Evolutionary conservation across 2,888 invertebrate genomes (phyloP).

Genomic region (Atherix ibis): DNA sequence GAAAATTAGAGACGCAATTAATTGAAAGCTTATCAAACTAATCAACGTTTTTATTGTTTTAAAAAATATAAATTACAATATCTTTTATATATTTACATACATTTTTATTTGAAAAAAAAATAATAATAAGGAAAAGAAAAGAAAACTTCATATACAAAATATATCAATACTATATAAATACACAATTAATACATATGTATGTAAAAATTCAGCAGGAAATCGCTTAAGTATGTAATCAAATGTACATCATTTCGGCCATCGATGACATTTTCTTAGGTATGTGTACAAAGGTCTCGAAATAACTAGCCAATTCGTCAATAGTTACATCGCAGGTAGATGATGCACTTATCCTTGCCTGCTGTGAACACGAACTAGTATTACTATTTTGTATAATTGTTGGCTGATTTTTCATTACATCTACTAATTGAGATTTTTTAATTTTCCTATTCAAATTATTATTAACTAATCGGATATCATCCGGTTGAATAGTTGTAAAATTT

Average conservation of each 20-base stretch:
- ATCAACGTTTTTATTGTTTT: too few relatives aligned
- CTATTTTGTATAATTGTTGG: slow-evolving; percentile 8
- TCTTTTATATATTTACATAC: slow-evolving; percentile 4
- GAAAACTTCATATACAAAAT: slow-evolving; percentile 7
- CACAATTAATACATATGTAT: too few relatives aligned
- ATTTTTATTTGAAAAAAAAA: slow-evolving; percentile 6
- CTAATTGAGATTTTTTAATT: slow-evolving; percentile 5
- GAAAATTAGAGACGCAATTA: too few relatives aligned
- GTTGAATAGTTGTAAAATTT: slow-evolving; percentile 18
- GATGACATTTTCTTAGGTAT: slow-evolving; percentile 96
- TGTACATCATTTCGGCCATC: slow-evolving; percentile 99
- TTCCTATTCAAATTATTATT: slow-evolving; percentile 5
- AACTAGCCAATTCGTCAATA: slow-evolving; percentile 87
- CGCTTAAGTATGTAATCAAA: too few relatives aligned
- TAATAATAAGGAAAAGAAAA: too few relatives aligned
- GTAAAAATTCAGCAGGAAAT: too few relatives aligned
- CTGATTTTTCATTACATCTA: slow-evolving; percentile 1
- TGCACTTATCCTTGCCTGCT: slow-evolving; percentile 50
- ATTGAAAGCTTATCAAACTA: too few relatives aligned
- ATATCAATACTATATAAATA: too few relatives aligned
- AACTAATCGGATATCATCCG: slow-evolving; percentile 4
- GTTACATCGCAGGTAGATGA: slow-evolving; percentile 55
- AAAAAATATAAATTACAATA: too few relatives aligned
- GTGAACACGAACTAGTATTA: slow-evolving; percentile 48
- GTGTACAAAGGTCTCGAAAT: slow-evolving; percentile 89